These are phyloP conservation scores for Ceratosolen fusciceps DNA, from an alignment of 1,140 invertebrate genomes.

Conservation along the genomic window DNA sequence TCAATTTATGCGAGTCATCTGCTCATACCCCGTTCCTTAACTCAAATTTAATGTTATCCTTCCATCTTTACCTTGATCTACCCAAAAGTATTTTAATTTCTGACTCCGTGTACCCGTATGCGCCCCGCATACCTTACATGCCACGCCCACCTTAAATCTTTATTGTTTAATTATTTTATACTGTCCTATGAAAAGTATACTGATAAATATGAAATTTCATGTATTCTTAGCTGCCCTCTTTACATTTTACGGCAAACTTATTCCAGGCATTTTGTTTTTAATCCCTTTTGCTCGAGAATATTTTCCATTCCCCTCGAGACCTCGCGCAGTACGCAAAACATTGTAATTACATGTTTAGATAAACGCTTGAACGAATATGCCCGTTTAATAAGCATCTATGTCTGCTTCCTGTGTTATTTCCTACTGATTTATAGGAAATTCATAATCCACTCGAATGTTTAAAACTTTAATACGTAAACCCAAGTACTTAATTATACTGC, in stretches of 20 bases:
- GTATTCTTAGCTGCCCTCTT: not conserved
- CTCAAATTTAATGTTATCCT: slow-evolving; percentile 17
- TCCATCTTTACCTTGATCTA: slow-evolving; percentile 12
- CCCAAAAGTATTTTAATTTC: not conserved
- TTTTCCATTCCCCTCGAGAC: too few species aligned
- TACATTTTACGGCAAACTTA: not conserved
- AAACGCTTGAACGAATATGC: too few species aligned
- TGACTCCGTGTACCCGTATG: not conserved
- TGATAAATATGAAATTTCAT: not conserved
- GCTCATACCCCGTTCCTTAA: not conserved
- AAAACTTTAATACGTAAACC: too few species aligned
- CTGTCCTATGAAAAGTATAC: not conserved
- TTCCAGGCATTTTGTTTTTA: not conserved
- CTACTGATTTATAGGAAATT: too few species aligned
- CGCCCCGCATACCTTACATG: not conserved
- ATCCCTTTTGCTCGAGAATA: too few species aligned
- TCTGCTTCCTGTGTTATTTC: too few species aligned
- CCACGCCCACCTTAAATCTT: not conserved
- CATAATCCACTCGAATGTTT: too few species aligned
- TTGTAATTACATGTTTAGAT: too few species aligned
- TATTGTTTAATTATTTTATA: not conserved
- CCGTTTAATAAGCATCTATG: too few species aligned
- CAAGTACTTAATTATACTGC: too few species aligned
- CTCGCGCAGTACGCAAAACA: too few species aligned
- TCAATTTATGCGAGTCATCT: slow-evolving; percentile 4